These are phyloP conservation scores for Ptilonorhynchus violaceus DNA, from an alignment of 2,113 vertebrate genomes.

Conservation along the genomic window DNA sequence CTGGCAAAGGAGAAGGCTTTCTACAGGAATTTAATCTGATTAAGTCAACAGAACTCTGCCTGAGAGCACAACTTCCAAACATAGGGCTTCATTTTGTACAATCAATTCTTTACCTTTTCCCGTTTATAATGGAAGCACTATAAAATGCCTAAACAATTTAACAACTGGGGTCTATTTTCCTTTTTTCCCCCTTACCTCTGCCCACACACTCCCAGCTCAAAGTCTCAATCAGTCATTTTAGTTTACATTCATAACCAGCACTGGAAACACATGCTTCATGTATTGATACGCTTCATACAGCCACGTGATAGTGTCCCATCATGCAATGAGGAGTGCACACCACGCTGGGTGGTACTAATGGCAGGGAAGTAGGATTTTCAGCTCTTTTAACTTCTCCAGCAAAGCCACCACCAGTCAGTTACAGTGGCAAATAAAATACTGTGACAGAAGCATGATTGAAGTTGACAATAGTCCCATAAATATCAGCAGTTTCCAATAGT, in stretches of 20 bases:
- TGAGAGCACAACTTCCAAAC: neutral
- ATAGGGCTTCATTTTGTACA: neutral
- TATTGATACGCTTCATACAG: neutral
- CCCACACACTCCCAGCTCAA: neutral
- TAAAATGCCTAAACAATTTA: neutral
- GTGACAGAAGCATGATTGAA: neutral
- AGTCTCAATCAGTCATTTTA: neutral
- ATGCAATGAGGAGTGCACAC: fast-evolving
- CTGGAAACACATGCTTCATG: neutral
- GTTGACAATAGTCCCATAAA: neutral
- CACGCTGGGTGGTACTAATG: neutral
- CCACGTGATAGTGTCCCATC: fast-evolving
- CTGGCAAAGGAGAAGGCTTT: conserved; percentile 18
- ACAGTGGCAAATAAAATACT: neutral
- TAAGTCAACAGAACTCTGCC: neutral
- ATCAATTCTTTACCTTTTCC: neutral
- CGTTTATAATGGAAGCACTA: neutral
- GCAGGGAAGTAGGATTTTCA: neutral
- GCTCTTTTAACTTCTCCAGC: neutral
- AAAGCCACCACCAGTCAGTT: neutral
- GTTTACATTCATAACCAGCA: neutral
- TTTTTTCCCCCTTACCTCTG: neutral
- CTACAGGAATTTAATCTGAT: conserved; percentile 19
- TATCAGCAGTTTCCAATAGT: neutral
- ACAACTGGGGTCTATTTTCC: neutral